These are phyloP conservation scores for Pandemis heparana DNA, from an alignment of 2,888 invertebrate genomes.

Conservation along the genomic window DNA sequence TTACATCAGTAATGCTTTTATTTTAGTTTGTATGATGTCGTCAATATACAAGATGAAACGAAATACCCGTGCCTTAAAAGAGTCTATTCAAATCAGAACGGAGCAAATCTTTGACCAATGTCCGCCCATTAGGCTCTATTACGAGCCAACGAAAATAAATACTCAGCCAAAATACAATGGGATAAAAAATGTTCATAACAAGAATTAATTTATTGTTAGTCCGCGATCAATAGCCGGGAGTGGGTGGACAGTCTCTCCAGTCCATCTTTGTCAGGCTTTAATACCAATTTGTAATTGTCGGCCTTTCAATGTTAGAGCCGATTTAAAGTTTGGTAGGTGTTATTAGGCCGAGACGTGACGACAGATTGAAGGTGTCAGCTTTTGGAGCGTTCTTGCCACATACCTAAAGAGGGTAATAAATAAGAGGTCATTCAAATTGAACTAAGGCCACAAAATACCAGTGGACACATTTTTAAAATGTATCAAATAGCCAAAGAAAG, in stretches of 20 bases:
- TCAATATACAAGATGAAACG: slow-evolving; percentile 10
- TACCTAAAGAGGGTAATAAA: slow-evolving; percentile 29
- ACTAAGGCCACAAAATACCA: slow-evolving; percentile 12
- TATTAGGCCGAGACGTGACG: slow-evolving; percentile 58
- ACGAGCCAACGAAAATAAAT: slow-evolving; percentile 75
- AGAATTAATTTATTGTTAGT: slow-evolving; percentile 83
- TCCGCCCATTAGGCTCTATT: slow-evolving; percentile 76
- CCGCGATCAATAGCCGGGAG: slow-evolving; percentile 81
- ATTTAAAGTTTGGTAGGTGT: slow-evolving; percentile 82
- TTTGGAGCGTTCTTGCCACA: slow-evolving; percentile 39
- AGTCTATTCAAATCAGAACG: slow-evolving; percentile 55
- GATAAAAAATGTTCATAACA: slow-evolving; percentile 83
- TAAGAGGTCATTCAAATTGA: slow-evolving; percentile 32
- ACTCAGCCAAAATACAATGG: slow-evolving; percentile 73
- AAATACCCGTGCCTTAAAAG: slow-evolving; percentile 41
- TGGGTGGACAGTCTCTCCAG: slow-evolving; percentile 85
- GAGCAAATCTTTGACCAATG: slow-evolving; percentile 77
- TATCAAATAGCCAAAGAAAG: slow-evolving; percentile 58
- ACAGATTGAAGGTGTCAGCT: slow-evolving; percentile 59
- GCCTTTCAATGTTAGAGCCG: slow-evolving; percentile 76
- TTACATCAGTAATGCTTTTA: neutral
- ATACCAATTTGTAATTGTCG: slow-evolving; percentile 85
- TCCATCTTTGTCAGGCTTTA: slow-evolving; percentile 85
- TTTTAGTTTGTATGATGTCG: neutral
- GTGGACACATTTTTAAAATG: slow-evolving; percentile 44